Evolutionary conservation across 2,888 invertebrate species (phyloP).

Genomic region (Gastracanthus pulcherrimus): DNA sequence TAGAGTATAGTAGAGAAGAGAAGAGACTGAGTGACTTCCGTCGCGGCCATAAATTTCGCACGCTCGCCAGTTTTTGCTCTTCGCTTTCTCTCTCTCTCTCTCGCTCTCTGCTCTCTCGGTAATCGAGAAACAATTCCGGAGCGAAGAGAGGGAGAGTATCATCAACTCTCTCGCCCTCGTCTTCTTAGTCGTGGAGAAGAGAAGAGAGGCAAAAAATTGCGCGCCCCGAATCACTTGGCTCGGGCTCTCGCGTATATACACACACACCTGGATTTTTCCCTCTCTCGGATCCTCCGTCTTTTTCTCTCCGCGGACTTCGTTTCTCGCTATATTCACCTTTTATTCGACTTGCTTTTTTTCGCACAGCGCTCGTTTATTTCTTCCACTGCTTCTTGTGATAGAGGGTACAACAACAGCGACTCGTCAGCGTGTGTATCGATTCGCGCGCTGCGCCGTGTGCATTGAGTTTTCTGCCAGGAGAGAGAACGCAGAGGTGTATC

Average conservation of each 20-base stretch:
- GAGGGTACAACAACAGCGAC: no score
- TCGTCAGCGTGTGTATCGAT: constrained; percentile 32
- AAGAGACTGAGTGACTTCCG: constrained; percentile 28
- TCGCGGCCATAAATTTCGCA: constrained; percentile 52
- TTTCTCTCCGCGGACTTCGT: not conserved
- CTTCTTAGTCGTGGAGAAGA: constrained; percentile 7
- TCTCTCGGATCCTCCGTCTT: not conserved
- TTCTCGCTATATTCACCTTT: not conserved
- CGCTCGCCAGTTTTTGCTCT: constrained; percentile 23
- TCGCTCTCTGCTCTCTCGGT: not conserved
- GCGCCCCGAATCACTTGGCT: constrained; percentile 29
- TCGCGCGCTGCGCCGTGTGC: not conserved
- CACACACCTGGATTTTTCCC: constrained; percentile 43
- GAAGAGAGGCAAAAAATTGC: constrained; percentile 44
- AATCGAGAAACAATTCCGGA: constrained; percentile 53
- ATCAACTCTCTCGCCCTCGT: not conserved
- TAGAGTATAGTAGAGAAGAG: no score
- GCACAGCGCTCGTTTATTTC: not conserved
- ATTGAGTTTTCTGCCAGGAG: constrained; percentile 23
- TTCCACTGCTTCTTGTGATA: not conserved
- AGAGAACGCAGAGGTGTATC: not conserved
- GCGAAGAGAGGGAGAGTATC: constrained; percentile 10
- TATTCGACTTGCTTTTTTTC: not conserved
- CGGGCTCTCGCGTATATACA: not conserved
- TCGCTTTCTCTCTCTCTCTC: no score